A percentile compares a stretch with the other conserved stretches of the same genome.
Evolutionary conservation across 1,140 invertebrate species (phyloP).

Genomic region (Nasonia vitripennis): DNA sequence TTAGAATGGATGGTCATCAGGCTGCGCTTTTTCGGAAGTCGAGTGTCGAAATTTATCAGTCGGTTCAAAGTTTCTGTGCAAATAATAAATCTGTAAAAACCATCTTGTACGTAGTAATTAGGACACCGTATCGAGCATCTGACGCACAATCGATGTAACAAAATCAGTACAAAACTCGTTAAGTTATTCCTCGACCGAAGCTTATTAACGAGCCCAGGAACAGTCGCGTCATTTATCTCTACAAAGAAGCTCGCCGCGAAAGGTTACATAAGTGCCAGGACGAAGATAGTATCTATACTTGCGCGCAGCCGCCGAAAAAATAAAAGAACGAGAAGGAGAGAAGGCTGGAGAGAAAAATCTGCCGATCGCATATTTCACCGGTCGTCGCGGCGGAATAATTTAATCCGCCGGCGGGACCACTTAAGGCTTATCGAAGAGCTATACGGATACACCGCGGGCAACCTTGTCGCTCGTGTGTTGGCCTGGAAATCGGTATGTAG

Average conservation of each 20-base stretch:
- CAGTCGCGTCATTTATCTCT: constrained; percentile 23
- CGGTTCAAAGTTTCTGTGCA: no score
- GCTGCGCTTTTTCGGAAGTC: not conserved
- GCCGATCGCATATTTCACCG: constrained; percentile 29
- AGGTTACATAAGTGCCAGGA: constrained; percentile 32
- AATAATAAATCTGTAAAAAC: no score
- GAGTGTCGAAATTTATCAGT: no score
- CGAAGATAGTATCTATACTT: not conserved
- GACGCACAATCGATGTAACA: no score
- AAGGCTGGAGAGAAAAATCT: constrained; percentile 19
- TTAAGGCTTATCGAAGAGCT: constrained; percentile 39
- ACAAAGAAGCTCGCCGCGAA: constrained; percentile 25
- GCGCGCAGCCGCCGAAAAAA: not conserved
- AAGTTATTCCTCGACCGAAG: not conserved
- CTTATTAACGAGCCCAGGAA: constrained; percentile 5
- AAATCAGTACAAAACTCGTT: no score
- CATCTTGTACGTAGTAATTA: no score
- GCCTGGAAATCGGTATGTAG: constrained; percentile 23
- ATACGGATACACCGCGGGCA: not conserved
- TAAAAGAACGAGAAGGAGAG: not conserved
- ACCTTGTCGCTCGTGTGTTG: not conserved
- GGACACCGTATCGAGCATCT: no score
- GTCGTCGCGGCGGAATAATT: constrained; percentile 39
- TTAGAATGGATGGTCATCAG: no score
- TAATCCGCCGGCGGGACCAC: constrained; percentile 39